Evolutionary conservation across 2,113 vertebrate species (phyloP).

Genomic region (Brachyhypopomus gauderio): DNA sequence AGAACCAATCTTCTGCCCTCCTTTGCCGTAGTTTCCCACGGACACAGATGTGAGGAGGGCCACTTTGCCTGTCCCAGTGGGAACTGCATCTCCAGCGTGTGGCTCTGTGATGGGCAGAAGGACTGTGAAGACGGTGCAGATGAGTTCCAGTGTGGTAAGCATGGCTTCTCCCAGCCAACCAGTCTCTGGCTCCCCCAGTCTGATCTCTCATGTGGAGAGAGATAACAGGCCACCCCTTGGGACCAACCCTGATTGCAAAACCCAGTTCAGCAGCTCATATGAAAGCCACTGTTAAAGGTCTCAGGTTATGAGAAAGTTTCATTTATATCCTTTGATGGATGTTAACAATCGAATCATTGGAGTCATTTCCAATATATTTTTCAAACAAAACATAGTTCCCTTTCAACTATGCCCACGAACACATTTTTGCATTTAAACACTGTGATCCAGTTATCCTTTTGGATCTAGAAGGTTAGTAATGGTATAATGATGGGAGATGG

Average conservation of each 20-base stretch:
- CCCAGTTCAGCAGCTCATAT: conserved; percentile 30
- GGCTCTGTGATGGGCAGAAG: conserved; percentile 97
- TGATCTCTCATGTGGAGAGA: conserved; percentile 47
- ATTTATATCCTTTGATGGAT: too few relatives aligned
- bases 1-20: conserved; percentile 28
- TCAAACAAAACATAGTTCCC: background rate
- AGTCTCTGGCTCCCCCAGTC: conserved; percentile 32
- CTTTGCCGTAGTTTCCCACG: conserved; percentile 83
- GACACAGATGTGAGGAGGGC: conserved; percentile 93
- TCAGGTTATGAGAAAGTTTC: too few relatives aligned
- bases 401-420: background rate
- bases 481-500: background rate
- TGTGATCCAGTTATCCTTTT: background rate
- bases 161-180: background rate
- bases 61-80: conserved; percentile 98
- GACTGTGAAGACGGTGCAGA: conserved; percentile 97
- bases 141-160: conserved; percentile 93
- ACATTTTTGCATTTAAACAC: background rate
- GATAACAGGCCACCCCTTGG: conserved; percentile 30
- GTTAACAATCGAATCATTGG: too few relatives aligned
- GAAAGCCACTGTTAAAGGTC: background rate
- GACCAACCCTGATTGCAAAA: conserved; percentile 32
- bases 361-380: too few relatives aligned
- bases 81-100: conserved; percentile 96
- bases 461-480: background rate